Percentiles rank a stretch among this genome's conserved stretches.
Evolutionary conservation across 2,797 vertebrate species (phyloP).

Genomic region (Erpetoichthys calabaricus): DNA sequence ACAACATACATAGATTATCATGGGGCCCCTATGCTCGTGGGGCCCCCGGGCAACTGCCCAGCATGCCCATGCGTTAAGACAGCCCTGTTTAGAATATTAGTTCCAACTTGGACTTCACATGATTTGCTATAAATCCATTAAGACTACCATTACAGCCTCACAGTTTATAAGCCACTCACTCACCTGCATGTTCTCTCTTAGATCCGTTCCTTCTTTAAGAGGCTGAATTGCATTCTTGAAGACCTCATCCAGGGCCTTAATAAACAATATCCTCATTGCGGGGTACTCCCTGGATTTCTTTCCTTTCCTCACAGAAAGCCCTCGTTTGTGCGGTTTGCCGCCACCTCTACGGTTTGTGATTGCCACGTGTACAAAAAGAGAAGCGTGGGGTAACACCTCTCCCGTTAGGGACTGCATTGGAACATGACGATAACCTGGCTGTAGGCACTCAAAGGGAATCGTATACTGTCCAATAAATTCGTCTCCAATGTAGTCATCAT

Average conservation of each 20-base stretch:
- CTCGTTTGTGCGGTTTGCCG: constrained; percentile 91
- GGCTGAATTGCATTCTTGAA: constrained; percentile 86
- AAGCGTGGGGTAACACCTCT: constrained; percentile 76
- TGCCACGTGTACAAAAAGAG: constrained; percentile 88
- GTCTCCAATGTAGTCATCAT: constrained; percentile 94
- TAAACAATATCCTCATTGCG: constrained; percentile 80
- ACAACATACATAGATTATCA: too few species aligned
- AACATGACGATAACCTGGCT: constrained; percentile 87
- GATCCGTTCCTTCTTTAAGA: constrained; percentile 84
- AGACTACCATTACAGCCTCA: constrained; percentile 2
- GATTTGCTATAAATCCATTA: constrained; percentile 10
- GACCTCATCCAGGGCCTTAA: constrained; percentile 86
- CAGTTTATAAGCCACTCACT: constrained; percentile 4
- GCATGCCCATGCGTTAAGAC: too few species aligned
- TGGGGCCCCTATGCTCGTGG: too few species aligned
- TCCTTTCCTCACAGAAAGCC: constrained; percentile 86
- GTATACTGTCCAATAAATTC: constrained; percentile 96
- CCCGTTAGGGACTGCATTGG: constrained; percentile 90
- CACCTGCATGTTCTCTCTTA: constrained; percentile 98
- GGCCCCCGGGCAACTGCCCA: too few species aligned
- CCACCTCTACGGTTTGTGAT: constrained; percentile 95
- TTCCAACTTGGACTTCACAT: too few species aligned
- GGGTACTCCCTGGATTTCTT: constrained; percentile 87
- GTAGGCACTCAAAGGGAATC: constrained; percentile 94
- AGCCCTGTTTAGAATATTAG: too few species aligned